These are phyloP conservation scores for Gonioctena quinquepunctata DNA, from an alignment of 1,140 invertebrate genomes.

Conservation along the genomic window DNA sequence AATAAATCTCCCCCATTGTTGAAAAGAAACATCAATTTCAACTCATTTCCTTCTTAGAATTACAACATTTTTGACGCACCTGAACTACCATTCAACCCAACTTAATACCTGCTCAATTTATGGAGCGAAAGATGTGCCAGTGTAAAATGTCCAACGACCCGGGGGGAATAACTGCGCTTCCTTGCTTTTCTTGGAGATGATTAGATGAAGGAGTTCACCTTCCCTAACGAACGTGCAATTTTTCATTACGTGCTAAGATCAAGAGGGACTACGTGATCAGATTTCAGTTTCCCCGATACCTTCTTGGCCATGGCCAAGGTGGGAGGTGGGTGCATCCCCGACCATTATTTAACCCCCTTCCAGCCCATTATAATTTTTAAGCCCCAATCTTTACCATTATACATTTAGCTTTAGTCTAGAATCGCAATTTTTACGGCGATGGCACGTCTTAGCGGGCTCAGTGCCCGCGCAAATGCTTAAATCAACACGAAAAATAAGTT, in stretches of 20 bases:
- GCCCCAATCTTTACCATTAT: conserved; percentile 68
- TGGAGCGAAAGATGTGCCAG: not conserved
- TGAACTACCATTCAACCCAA: too few species aligned
- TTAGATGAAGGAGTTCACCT: not conserved
- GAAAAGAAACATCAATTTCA: too few species aligned
- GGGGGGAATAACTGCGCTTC: not conserved
- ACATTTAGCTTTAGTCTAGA: conserved; percentile 66
- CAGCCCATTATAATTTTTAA: conserved; percentile 66
- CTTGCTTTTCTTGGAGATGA: not conserved
- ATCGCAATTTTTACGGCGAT: conserved; percentile 67
- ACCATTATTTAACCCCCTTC: conserved; percentile 46
- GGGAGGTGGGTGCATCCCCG: conserved; percentile 3
- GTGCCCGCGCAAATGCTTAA: conserved; percentile 60
- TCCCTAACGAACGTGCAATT: conserved; percentile 58
- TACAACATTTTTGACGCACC: too few species aligned
- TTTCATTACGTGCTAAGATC: conserved; percentile 65
- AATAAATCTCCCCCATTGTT: too few species aligned
- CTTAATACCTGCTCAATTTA: not conserved
- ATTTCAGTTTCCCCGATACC: conserved; percentile 35
- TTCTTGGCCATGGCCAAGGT: not conserved
- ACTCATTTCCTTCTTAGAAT: too few species aligned
- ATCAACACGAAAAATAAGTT: conserved; percentile 70
- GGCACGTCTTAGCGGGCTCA: conserved; percentile 64
- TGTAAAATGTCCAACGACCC: not conserved
- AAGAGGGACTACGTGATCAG: conserved; percentile 55